A percentile compares a stretch with the other conserved stretches of the same genome.
phyloP scores from a whole-genome alignment of 64 coral and sea anemone species.

The Platygyra sinensis region DNA sequence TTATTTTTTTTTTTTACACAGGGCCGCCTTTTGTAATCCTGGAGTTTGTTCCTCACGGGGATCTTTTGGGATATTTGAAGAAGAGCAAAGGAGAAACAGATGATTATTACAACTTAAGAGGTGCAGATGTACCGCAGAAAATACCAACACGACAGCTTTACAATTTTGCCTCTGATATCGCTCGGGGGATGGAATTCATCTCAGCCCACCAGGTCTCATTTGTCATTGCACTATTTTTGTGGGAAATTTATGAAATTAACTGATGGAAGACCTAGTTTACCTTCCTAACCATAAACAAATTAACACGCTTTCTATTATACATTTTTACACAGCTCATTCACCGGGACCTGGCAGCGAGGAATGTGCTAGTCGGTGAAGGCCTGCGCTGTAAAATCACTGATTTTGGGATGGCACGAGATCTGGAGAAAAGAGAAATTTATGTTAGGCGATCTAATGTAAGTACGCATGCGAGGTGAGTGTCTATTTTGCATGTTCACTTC shows the following conservation, averaged over 20 bases:
- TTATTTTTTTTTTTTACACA: too few species aligned
- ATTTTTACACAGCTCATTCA: conserved; percentile 67
- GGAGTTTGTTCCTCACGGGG: too few species aligned
- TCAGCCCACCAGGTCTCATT: too few species aligned
- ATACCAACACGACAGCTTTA: conserved; percentile 18
- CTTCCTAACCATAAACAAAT: too few species aligned
- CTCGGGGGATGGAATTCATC: conserved; percentile 25
- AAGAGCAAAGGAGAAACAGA: conserved; percentile 29
- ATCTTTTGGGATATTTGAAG: conserved; percentile 10
- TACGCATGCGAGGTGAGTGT: background rate
- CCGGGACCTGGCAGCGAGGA: too few species aligned
- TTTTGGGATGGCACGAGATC: conserved; percentile 77
- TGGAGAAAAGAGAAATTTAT: conserved; percentile 59
- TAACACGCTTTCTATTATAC: too few species aligned
- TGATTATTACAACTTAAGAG: conserved; percentile 17
- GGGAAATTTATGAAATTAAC: too few species aligned
- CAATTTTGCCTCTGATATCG: conserved; percentile 3
- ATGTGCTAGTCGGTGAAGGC: conserved; percentile 46
- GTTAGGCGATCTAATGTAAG: conserved; percentile 46
- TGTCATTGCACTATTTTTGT: too few species aligned
- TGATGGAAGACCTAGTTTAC: too few species aligned
- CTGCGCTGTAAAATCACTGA: conserved; percentile 64
- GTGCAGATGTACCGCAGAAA: background rate
- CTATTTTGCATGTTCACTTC: too few species aligned
- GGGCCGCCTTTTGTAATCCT: conserved; percentile 31